phyloP scores from a whole-genome alignment of 2,113 vertebrate species.

The Oreochromis aureus region DNA sequence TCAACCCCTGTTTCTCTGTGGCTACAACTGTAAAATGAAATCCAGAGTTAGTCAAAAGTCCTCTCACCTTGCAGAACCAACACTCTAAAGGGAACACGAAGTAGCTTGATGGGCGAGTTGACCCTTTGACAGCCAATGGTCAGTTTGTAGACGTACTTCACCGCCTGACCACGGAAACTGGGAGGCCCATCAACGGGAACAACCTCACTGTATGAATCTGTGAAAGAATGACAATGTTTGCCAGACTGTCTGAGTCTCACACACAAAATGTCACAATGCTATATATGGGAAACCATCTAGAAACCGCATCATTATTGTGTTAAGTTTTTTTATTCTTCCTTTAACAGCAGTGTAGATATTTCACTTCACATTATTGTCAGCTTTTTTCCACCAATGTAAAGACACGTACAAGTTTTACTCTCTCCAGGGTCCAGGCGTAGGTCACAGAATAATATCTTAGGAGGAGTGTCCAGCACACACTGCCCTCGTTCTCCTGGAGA shows the following conservation, averaged over 20 bases:
- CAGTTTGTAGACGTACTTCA: conserved; percentile 97
- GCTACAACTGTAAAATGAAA: neutral
- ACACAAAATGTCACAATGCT: neutral
- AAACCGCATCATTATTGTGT: neutral
- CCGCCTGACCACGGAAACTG: conserved; percentile 92
- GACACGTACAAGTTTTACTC: conserved; percentile 82
- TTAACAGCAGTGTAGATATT: neutral
- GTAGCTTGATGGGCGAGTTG: conserved; percentile 95
- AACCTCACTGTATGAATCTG: conserved; percentile 91
- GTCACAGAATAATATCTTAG: conserved; percentile 98
- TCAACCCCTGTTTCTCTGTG: neutral
- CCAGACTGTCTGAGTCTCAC: neutral
- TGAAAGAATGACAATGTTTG: neutral
- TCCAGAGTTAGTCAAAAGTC: neutral
- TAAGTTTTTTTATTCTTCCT: neutral
- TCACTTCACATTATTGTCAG: neutral
- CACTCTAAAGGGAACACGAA: conserved; percentile 92
- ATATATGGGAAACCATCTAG: neutral
- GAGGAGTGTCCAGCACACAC: conserved; percentile 94
- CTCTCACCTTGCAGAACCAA: conserved; percentile 86
- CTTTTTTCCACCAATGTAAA: neutral
- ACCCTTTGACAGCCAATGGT: conserved; percentile 98
- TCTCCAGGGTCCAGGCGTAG: conserved; percentile 92
- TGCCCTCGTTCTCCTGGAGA: conserved; percentile 90
- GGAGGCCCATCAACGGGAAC: conserved; percentile 89